Evolutionary conservation across 2,797 vertebrate genomes (phyloP), one percentile per base, ranked within the genome.

Genomic region (Notolabrus celidotus): DNA sequence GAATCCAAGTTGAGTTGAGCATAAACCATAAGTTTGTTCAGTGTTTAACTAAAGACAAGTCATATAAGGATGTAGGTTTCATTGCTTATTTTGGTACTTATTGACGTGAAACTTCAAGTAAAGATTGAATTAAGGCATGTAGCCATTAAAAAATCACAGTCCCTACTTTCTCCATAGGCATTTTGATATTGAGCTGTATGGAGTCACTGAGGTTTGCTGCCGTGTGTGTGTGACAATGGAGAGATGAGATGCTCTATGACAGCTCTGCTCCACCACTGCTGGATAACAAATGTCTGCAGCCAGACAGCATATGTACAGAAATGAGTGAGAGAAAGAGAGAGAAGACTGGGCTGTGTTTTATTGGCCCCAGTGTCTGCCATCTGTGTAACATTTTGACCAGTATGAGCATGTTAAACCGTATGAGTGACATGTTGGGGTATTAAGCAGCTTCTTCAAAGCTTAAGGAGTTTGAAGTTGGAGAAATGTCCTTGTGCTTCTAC

Each of bases 221-320:
- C 68, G 82, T 52, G 71, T 53, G 61, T 80, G 59, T 49, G 83
- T 23, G 78, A 81, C 80, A 84, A 64, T 59, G 55, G 74, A 51
- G 49, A 74, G 90, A 92, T 66, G 83, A 90, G 85, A 92, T 90
- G 67, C 0, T 49, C 59, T 84, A 77, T 89, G 86, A 90, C 90
- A 92, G 84, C 86, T 71, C 55, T 14, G 62, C 77, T 85, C 66
- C 69, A 27, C 62, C 56, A 46, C 67, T 43, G 74, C 65, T 56
- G 71, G 71, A 85, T 74, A 64, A 73, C 79, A 91, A 89, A 90
- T 90, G n/a, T n/a, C n/a, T 89, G 74, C 65, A 83, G 74, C 65
- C 80, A 89, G 82, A 86, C 79, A 59, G 60, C 69, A 83, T 74
- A 77, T 77, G 82, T 67, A 74, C 65, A 55, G 71, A 68, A 41